Base-by-base conservation (phyloP, 2,888 invertebrate genomes). In the Glyphotaelius pellucidus region DNA sequence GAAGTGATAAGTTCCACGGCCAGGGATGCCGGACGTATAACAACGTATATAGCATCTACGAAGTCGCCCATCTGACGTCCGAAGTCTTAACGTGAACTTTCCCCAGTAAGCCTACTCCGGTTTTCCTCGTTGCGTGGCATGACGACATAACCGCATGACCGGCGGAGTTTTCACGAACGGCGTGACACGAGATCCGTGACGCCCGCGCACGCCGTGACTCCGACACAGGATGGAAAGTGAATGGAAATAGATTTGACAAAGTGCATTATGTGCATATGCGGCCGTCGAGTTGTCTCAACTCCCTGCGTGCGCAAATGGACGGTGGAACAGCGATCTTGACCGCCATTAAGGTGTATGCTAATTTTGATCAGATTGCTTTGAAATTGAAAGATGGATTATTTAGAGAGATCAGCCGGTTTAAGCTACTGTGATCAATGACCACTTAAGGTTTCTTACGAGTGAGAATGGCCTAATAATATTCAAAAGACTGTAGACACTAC, bases 151-250 rank as follows among this genome's bases (percentile, higher is more conserved):
- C 35, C 35, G 83, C 12, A 83, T 83, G 83, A 1, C 25, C 35
- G 35, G 19, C 25, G 67, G 25, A 83, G n/a, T 83, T 83, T 83
- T 83, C 83, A 83, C 83, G 83, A 83, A 83, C 83, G 35, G 35
- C 35, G 83, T 32, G 83, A 83, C 83, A 83, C 83, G 83, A 83
- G 83, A 83, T 83, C 83, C 83, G 35, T 83, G 83, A 81, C 42
- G 42, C 42, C 42, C 2, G 3, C 5, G 7, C 80, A 3, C 32
- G 81, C 19, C 52, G 52, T 67, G 52, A 32, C 83, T 32, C 83
- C 11, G 35, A 15, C 83, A 25, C 67, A 67, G 19, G 35, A 83
- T 83, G 25, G 83, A 83, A 83, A 83, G 83, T 38, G 83, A 83
- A 83, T 32, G 83, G 19, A 35, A 35, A 31, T 83, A 35, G 67